Base-by-base conservation (phyloP, 2,888 invertebrate genomes). In the Orthonevra nobilis region DNA sequence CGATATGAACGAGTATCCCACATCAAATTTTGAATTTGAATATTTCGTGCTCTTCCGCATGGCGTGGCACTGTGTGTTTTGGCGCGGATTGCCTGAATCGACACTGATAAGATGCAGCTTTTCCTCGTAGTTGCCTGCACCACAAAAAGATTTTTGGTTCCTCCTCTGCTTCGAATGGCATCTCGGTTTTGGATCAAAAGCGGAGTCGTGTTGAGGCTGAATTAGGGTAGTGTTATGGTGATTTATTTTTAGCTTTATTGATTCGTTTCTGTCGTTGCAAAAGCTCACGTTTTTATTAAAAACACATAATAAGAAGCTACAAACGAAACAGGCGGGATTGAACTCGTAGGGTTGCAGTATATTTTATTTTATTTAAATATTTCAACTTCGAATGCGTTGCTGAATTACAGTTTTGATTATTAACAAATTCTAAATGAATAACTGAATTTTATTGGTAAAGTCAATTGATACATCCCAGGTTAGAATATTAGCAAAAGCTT, bases 211-310 rank as follows among this genome's bases (percentile, higher is more conserved):
- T 44, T 44, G 17, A 40, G 32, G 12, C 15, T 9, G 42, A 75
- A 75, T 69, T 75, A 63, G 75, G 75, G 56, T 69, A 69, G 28
- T 48, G 61, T 50, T 30, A 42, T 42, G 38, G 20, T 12, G 30
- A 6, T 61, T 54, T 69, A 75, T 75, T 63, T 69, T 63, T 75
- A 69, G 56, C 1, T 40, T 6, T 17, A 10, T 32, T 28, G 28
- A 19, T 26, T 30, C 10, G 19, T 40, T n/a, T n/a, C n/a, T n/a
- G n/a, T n/a, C n/a, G n/a, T n/a, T n/a, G n/a, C n/a, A n/a, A n/a
- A n/a, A n/a, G n/a, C n/a, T n/a, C n/a, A n/a, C n/a, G n/a, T n/a
- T n/a, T n/a, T n/a, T n/a, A n/a, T n/a, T n/a, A n/a, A n/a, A n/a
- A n/a, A n/a, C n/a, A n/a, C n/a, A n/a, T n/a, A n/a, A n/a, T n/a